A percentile compares a stretch with the other conserved stretches of the same genome.
Conservation (phyloP, 2,113 vertebrate genomes). For the Dolichotis patagonum region DNA sequence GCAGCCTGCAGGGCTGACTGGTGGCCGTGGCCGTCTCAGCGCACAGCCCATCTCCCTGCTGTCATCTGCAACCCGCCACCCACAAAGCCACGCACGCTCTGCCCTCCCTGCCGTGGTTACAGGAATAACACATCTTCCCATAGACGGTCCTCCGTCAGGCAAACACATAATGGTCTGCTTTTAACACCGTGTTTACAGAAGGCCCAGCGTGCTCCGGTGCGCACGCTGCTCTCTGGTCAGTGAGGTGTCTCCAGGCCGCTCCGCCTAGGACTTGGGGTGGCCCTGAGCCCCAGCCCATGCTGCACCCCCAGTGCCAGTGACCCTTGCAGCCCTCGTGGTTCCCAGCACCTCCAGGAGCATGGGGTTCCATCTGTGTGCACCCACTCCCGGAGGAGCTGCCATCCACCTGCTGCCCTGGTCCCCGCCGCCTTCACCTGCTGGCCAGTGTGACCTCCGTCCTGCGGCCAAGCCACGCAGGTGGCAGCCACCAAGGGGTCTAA, state of each 20-base stretch:
- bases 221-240: neutral
- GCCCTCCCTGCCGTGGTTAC: constrained; percentile 20
- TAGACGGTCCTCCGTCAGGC: constrained; percentile 66
- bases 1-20: neutral
- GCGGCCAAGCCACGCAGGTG: neutral
- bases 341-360: neutral
- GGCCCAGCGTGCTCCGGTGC: neutral
- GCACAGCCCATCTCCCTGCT: neutral
- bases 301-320: too few species aligned
- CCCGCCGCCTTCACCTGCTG: neutral
- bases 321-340: too few species aligned
- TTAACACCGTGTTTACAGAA: constrained; percentile 25
- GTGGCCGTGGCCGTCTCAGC: neutral
- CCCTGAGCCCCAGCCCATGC: too few species aligned
- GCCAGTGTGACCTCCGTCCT: neutral
- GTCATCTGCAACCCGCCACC: neutral
- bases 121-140: constrained; percentile 57
- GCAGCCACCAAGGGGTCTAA: neutral
- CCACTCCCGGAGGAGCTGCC: neutral
- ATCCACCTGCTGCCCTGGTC: neutral
- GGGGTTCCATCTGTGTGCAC: neutral
- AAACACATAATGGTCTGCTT: constrained; percentile 12
- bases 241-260: too few species aligned
- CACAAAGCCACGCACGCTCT: neutral
- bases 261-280: too few species aligned